phyloP scores from a whole-genome alignment of 2,888 invertebrate genomes.

The Caenorhabditis imperialis region DNA sequence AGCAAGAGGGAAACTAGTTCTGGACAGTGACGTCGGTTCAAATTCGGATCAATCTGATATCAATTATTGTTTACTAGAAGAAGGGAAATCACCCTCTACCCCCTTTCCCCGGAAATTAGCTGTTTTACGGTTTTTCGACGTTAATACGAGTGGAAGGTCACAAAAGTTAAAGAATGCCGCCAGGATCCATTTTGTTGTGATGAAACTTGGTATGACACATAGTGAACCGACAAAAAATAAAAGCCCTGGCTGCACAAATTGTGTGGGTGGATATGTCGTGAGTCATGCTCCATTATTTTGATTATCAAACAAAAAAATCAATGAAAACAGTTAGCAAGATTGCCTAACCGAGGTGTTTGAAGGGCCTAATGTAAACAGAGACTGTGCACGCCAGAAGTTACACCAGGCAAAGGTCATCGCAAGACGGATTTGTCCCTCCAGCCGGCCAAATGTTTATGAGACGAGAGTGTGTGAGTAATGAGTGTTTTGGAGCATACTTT shows the following conservation, averaged over 20 bases:
- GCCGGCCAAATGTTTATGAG: constrained; percentile 41
- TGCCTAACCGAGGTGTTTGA: constrained; percentile 23
- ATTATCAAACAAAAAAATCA: too few species aligned
- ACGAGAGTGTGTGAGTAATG: constrained; percentile 48
- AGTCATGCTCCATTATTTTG: too few species aligned
- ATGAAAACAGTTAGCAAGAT: too few species aligned
- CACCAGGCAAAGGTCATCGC: constrained; percentile 45
- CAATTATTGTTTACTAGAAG: constrained; percentile 38
- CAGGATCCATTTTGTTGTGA: too few species aligned
- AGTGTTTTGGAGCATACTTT: constrained; percentile 51
- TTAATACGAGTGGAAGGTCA: too few species aligned
- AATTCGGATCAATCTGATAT: constrained; percentile 46
- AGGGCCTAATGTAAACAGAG: constrained; percentile 42
- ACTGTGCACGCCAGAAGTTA: constrained; percentile 31
- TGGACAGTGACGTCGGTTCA: constrained; percentile 41
- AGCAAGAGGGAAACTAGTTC: constrained; percentile 45
- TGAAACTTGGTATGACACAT: too few species aligned
- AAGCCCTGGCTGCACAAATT: too few species aligned
- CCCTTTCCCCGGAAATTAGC: too few species aligned
- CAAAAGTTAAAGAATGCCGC: too few species aligned
- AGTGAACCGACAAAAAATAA: too few species aligned
- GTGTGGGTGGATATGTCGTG: too few species aligned
- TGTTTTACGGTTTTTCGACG: constrained; percentile 6
- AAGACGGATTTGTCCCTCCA: constrained; percentile 19
- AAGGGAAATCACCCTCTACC: too few species aligned